phyloP scores from a whole-genome alignment of 2,888 invertebrate genomes.

The Mythimna impura region DNA sequence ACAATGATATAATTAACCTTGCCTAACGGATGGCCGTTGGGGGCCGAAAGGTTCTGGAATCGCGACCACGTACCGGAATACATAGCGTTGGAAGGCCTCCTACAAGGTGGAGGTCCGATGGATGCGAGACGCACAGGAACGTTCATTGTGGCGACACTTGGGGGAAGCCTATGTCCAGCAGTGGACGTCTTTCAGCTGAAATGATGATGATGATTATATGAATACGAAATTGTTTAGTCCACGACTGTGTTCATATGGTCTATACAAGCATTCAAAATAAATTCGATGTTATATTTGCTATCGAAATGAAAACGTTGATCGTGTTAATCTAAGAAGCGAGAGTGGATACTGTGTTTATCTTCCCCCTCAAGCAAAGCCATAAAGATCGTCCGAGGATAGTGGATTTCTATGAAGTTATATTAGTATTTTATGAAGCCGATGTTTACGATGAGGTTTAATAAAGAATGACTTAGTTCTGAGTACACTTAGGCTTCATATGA shows the following conservation, averaged over 20 bases:
- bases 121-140: too few relatives aligned
- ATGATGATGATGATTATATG: too few relatives aligned
- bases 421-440: conserved; percentile 55
- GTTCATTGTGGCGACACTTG: too few relatives aligned
- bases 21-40: too few relatives aligned
- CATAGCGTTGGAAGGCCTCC: too few relatives aligned
- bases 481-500: conserved; percentile 30
- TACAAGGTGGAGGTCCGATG: too few relatives aligned
- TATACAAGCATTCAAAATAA: conserved; percentile 9
- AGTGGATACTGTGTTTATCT: conserved; percentile 49
- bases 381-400: conserved; percentile 51
- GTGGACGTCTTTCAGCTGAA: too few relatives aligned
- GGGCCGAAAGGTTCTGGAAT: too few relatives aligned
- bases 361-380: conserved; percentile 13
- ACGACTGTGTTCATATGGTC: neutral
- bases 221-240: too few relatives aligned
- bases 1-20: too few relatives aligned
- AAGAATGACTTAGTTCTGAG: conserved; percentile 35
- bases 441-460: conserved; percentile 53
- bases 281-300: conserved; percentile 10
- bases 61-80: too few relatives aligned
- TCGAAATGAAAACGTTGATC: conserved; percentile 47
- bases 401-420: conserved; percentile 58
- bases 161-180: too few relatives aligned
- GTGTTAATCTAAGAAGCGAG: conserved; percentile 35